Conservation (phyloP, 2,113 vertebrate species). For the Pyrgilauda ruficollis region DNA sequence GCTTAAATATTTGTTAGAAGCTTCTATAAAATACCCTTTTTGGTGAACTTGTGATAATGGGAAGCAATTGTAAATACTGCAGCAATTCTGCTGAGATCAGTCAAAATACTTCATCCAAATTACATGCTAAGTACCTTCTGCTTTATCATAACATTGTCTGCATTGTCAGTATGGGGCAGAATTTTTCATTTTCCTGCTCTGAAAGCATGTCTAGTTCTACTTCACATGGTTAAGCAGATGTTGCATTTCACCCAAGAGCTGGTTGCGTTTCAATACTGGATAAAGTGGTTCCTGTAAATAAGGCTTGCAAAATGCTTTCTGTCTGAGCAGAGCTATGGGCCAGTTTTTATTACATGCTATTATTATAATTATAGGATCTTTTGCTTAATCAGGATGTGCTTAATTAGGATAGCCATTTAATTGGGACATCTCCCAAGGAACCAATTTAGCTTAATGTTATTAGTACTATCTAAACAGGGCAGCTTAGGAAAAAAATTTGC, state of each 20-base stretch:
- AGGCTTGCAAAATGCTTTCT: slow-evolving; percentile 40
- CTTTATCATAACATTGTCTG: not conserved
- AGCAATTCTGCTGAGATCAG: not conserved
- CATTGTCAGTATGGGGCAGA: not conserved
- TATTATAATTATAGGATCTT: slow-evolving; percentile 62
- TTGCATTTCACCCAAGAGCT: not conserved
- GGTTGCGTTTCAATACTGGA: not conserved
- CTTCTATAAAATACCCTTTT: not conserved
- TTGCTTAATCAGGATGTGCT: slow-evolving; percentile 66
- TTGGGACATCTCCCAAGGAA: slow-evolving; percentile 66
- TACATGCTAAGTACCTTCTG: not conserved
- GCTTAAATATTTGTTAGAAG: not conserved
- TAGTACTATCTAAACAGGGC: slow-evolving; percentile 56
- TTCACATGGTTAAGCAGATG: not conserved
- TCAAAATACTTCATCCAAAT: not conserved
- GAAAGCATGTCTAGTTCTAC: not conserved
- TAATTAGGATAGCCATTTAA: slow-evolving; percentile 68
- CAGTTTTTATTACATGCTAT: slow-evolving; percentile 54
- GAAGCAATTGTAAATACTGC: not conserved
- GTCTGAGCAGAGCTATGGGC: slow-evolving; percentile 16
- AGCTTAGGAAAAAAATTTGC: not conserved
- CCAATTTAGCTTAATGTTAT: slow-evolving; percentile 45
- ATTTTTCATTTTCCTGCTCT: not conserved
- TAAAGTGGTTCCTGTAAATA: slow-evolving; percentile 49
- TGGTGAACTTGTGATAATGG: not conserved